Conservation (phyloP, 2,113 vertebrate species). For the Tretioscincus oriximinensis region DNA sequence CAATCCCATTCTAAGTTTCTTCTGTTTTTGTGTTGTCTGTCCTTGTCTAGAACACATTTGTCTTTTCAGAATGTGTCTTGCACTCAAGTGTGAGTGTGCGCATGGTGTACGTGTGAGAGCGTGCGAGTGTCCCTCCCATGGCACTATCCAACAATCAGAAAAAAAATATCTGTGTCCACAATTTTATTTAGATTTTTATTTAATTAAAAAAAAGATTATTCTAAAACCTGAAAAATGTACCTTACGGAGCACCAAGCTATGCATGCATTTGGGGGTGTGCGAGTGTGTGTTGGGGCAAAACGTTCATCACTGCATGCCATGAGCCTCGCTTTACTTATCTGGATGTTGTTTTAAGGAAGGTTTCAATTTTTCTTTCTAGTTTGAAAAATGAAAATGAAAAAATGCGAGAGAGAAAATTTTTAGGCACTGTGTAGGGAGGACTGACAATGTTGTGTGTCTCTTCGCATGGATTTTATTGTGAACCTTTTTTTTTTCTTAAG, state of each 20-base stretch:
- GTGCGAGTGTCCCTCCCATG: conserved; percentile 27
- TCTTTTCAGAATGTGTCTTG: conserved; percentile 14
- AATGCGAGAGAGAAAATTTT: not conserved
- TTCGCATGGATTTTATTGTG: conserved; percentile 83
- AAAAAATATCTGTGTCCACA: not conserved
- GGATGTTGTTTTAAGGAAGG: conserved; percentile 50
- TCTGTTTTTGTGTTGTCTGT: no score
- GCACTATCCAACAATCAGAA: conserved; percentile 18
- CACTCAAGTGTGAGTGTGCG: not conserved
- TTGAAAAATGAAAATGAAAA: conserved; percentile 2
- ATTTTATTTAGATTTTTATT: not conserved
- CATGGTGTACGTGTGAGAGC: not conserved
- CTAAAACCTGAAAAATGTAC: not conserved
- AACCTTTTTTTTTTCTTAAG: conserved; percentile 57
- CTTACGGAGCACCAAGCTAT: conserved; percentile 24
- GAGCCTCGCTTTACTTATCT: conserved; percentile 44
- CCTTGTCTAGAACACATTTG: not conserved
- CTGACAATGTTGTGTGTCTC: conserved; percentile 73
- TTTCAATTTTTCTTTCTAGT: not conserved
- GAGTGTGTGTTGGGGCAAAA: not conserved
- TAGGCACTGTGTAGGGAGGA: conserved; percentile 52
- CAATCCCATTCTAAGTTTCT: not conserved
- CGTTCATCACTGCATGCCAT: conserved; percentile 49
- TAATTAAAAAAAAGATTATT: not conserved
- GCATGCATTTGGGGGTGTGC: conserved; percentile 39